These are phyloP conservation scores for Mellivora capensis DNA, from an alignment of 2,113 vertebrate species.

Conservation along the genomic window DNA sequence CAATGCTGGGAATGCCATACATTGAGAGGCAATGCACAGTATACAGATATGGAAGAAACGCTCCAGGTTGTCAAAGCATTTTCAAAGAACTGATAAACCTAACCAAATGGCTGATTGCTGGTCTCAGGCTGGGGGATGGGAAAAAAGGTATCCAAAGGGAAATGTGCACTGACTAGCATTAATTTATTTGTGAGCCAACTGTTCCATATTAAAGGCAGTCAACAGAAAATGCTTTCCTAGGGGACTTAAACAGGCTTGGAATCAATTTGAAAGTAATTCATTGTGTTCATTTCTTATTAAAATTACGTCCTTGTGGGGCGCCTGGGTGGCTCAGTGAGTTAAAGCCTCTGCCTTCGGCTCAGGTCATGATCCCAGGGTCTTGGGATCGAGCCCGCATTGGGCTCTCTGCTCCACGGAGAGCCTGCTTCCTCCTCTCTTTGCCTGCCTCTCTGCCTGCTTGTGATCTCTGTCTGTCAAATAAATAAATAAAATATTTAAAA, in stretches of 20 bases:
- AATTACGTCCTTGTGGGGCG: neutral
- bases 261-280: neutral
- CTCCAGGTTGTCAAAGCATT: neutral
- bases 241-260: neutral
- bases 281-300: neutral
- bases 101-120: slow-evolving; percentile 21
- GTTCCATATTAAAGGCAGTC: slow-evolving; percentile 1
- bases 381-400: too few relatives aligned
- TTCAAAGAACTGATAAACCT: slow-evolving; percentile 41
- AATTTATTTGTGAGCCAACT: slow-evolving; percentile 9
- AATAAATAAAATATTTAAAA: too few relatives aligned
- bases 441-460: too few relatives aligned
- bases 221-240: neutral
- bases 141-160: neutral
- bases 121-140: accelerated
- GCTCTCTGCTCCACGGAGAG: too few relatives aligned
- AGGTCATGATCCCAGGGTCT: too few relatives aligned
- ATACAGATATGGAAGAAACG: neutral
- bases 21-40: neutral
- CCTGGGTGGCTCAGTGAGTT: too few relatives aligned
- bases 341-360: too few relatives aligned
- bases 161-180: neutral
- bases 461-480: too few relatives aligned
- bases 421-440: too few relatives aligned
- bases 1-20: neutral